Conservation (phyloP, 2,113 vertebrate species). For the Synchiropus splendidus region DNA sequence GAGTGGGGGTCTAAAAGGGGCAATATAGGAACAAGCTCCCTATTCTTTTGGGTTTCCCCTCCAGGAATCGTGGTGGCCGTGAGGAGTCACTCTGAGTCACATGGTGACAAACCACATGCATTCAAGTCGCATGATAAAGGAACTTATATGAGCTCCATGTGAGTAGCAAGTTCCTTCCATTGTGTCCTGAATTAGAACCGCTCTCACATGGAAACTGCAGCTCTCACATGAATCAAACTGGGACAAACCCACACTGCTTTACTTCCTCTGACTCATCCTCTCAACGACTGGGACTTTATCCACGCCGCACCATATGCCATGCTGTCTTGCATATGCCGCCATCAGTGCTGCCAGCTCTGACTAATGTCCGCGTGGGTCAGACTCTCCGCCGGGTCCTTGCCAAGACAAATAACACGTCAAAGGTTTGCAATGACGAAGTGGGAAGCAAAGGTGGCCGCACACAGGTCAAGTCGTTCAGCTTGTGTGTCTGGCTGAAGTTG, state of each 20-base stretch:
- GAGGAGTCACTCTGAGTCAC: constrained; percentile 29
- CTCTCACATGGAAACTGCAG: constrained; percentile 1
- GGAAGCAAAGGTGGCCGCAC: no score
- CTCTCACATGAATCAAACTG: constrained; percentile 10
- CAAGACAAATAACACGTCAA: constrained; percentile 19
- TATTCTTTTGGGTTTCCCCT: constrained; percentile 42
- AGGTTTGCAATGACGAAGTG: constrained; percentile 17
- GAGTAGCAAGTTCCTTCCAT: constrained; percentile 19
- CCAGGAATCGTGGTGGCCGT: constrained; percentile 28
- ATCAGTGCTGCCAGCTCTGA: constrained; percentile 38
- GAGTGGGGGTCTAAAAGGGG: constrained; percentile 9
- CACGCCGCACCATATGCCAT: constrained; percentile 5
- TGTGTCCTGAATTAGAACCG: constrained; percentile 17
- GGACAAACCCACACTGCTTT: constrained; percentile 6
- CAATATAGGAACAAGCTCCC: constrained; percentile 41
- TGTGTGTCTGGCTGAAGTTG: no score
- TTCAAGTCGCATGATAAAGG: neutral
- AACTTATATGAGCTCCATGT: no score
- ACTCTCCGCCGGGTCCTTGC: constrained; percentile 12
- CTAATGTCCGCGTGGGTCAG: constrained; percentile 35
- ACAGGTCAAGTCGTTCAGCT: no score
- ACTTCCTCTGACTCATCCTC: constrained; percentile 35
- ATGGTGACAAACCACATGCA: constrained; percentile 18
- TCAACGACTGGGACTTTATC: constrained; percentile 11
- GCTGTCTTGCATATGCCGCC: constrained; percentile 4